phyloP scores from a whole-genome alignment of 2,113 vertebrate species.

The Otolemur garnettii region DNA sequence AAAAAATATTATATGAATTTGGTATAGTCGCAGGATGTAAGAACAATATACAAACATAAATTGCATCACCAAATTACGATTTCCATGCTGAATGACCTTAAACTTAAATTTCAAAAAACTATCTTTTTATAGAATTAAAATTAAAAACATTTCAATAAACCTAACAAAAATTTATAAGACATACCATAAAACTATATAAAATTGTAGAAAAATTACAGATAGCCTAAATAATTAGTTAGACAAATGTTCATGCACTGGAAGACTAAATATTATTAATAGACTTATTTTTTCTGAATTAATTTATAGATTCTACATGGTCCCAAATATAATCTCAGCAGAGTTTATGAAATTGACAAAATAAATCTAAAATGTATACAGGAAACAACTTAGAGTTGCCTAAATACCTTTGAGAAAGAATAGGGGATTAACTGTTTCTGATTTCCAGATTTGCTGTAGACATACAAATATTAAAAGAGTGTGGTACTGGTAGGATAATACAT shows the following conservation, averaged over 20 bases:
- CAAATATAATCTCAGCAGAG: neutral
- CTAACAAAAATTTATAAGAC: slow-evolving; percentile 10
- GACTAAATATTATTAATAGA: neutral
- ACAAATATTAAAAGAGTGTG: neutral
- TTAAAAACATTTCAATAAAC: neutral
- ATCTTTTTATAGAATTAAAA: neutral
- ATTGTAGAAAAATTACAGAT: neutral
- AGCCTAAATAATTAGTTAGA: neutral
- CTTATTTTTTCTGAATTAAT: neutral
- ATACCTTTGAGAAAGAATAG: neutral
- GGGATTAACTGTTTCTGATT: neutral
- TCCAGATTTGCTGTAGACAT: neutral
- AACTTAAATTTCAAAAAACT: neutral
- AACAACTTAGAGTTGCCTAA: neutral
- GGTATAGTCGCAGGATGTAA: neutral
- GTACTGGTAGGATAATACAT: neutral
- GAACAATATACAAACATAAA: neutral
- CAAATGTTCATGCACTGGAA: neutral
- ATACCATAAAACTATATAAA: neutral
- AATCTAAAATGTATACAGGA: neutral
- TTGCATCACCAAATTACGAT: neutral
- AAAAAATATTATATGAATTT: slow-evolving; percentile 26
- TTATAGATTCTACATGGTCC: neutral
- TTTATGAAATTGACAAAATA: slow-evolving; percentile 9
- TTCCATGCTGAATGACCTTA: neutral